Conservation (phyloP, 2,888 invertebrate species). For the Nebria brevicollis region DNA sequence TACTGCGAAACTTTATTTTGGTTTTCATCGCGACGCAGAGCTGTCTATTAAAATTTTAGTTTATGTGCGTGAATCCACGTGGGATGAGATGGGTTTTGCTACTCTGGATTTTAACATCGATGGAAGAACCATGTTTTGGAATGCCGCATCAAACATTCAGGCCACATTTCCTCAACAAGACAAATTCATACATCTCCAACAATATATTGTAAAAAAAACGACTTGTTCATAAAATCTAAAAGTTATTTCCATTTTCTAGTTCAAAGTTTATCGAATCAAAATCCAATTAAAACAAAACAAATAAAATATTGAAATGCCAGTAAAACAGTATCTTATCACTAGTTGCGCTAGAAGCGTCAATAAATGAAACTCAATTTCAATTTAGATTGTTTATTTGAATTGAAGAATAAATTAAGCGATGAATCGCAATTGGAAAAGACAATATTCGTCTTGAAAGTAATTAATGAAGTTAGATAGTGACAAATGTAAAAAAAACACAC, state of each 20-base stretch:
- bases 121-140: slow-evolving; percentile 6
- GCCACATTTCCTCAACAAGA: background rate
- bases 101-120: slow-evolving; percentile 13
- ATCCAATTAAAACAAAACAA: too few species aligned
- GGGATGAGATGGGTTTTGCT: slow-evolving; percentile 14
- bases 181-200: background rate
- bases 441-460: slow-evolving; percentile 39
- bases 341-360: background rate
- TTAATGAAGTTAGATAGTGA: slow-evolving; percentile 42
- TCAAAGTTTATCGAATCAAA: too few species aligned
- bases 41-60: slow-evolving; percentile 40
- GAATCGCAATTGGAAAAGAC: background rate
- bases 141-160: slow-evolving; percentile 22
- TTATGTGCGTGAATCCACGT: slow-evolving; percentile 36
- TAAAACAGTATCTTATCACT: background rate
- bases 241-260: too few species aligned
- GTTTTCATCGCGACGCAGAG: slow-evolving; percentile 14
- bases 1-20: slow-evolving; percentile 31
- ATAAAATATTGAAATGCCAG: background rate
- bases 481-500: slow-evolving; percentile 28
- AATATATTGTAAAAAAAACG: background rate
- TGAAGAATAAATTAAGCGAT: background rate
- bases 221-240: background rate
- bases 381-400: background rate
- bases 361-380: background rate